These are phyloP conservation scores for Ophion obscuratus DNA, from an alignment of 2,888 invertebrate genomes.

Conservation along the genomic window DNA sequence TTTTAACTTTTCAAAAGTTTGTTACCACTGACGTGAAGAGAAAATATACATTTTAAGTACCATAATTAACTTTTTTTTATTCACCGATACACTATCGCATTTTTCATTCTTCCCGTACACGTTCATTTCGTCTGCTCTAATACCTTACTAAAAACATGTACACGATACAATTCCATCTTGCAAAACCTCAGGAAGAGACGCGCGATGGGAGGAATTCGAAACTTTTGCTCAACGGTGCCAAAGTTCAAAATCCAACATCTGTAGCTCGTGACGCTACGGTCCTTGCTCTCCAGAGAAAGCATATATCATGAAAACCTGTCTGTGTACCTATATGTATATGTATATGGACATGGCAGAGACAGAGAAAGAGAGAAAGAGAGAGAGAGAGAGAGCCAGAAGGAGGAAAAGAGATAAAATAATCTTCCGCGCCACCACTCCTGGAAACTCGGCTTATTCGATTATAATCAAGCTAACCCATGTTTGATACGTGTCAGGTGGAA, in stretches of 20 bases:
- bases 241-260: slow-evolving; percentile 31
- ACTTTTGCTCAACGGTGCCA: background rate
- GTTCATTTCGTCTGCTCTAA: background rate
- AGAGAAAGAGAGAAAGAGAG: background rate
- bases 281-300: slow-evolving; percentile 5
- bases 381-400: background rate
- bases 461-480: slow-evolving; percentile 81
- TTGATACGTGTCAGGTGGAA: slow-evolving; percentile 81
- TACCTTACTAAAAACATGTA: background rate
- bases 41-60: background rate
- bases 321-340: background rate
- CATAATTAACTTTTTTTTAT: background rate
- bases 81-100: background rate
- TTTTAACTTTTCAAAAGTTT: background rate
- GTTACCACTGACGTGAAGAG: background rate
- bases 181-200: background rate
- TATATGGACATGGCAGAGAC: background rate
- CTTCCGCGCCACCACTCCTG: slow-evolving; percentile 25
- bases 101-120: background rate
- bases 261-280: slow-evolving; percentile 26
- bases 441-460: slow-evolving; percentile 75
- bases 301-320: background rate
- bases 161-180: background rate
- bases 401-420: slow-evolving; percentile 28
- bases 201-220: slow-evolving; percentile 3